These are phyloP conservation scores for Patiria miniata DNA, from an alignment of 35 echinoderm and acorn worm genomes.

Conservation along the genomic window DNA sequence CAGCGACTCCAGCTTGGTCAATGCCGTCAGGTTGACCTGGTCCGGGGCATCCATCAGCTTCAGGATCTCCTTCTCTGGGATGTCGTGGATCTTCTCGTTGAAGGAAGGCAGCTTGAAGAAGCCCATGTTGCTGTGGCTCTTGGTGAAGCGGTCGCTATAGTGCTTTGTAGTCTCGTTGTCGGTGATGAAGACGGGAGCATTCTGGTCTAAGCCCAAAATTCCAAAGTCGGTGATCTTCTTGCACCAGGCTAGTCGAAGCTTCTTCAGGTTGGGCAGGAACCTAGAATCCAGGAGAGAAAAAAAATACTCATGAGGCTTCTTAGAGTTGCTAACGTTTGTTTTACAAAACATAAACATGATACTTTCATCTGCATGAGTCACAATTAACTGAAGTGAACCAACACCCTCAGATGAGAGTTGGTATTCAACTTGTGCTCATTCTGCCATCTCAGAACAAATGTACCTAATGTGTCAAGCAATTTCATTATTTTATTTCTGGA, in stretches of 20 bases:
- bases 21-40: constrained; percentile 35
- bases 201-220: constrained; percentile 80
- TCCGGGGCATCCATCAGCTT: constrained; percentile 39
- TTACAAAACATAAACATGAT: too few species aligned
- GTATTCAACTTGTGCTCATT: too few species aligned
- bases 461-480: too few species aligned
- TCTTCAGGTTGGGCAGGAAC: constrained; percentile 43
- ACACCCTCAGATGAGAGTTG: too few species aligned
- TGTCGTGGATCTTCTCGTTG: constrained; percentile 63
- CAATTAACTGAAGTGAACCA: too few species aligned
- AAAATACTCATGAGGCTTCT: background rate
- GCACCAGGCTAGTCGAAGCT: constrained; percentile 80
- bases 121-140: constrained; percentile 85
- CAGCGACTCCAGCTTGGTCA: constrained; percentile 62
- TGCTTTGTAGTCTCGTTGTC: constrained; percentile 52
- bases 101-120: constrained; percentile 76
- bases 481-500: too few species aligned
- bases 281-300: background rate
- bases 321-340: too few species aligned
- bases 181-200: constrained; percentile 47
- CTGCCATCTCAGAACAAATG: too few species aligned
- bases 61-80: constrained; percentile 60
- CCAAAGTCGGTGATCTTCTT: constrained; percentile 86
- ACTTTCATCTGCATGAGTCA: too few species aligned
- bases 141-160: constrained; percentile 69